Conservation (phyloP, 2,888 invertebrate species). For the Hanleya hanleyi region DNA sequence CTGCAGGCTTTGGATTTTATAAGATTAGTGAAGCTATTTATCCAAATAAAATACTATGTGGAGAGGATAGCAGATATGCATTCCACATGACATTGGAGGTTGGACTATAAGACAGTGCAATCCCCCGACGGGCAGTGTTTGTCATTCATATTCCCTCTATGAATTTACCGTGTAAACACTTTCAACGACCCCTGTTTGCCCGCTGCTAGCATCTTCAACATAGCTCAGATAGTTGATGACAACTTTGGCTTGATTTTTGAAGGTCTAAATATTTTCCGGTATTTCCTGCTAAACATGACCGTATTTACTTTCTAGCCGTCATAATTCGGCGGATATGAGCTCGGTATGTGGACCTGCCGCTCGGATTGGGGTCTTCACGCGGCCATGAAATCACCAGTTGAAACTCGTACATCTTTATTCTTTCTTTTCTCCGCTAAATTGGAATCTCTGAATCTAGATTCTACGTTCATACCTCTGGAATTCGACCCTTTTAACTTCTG, state of each 20-base stretch:
- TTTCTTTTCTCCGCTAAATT: not conserved
- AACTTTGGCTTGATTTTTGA: conserved; percentile 9
- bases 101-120: not conserved
- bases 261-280: not conserved
- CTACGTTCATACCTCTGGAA: too few relatives aligned
- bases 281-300: conserved; percentile 7
- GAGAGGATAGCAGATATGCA: not conserved
- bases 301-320: not conserved
- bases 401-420: not conserved
- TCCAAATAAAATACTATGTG: not conserved
- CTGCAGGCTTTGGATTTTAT: not conserved
- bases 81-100: not conserved
- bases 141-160: conserved; percentile 5
- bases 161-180: not conserved
- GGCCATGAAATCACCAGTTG: not conserved
- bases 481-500: too few relatives aligned
- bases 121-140: not conserved
- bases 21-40: not conserved
- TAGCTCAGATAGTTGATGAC: not conserved
- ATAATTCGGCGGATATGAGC: not conserved
- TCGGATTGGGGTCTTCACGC: not conserved
- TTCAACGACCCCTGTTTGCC: not conserved
- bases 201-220: not conserved
- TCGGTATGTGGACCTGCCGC: not conserved
- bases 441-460: too few relatives aligned